Base-by-base conservation (phyloP, 2,113 vertebrate species). In the Otis tarda region DNA sequence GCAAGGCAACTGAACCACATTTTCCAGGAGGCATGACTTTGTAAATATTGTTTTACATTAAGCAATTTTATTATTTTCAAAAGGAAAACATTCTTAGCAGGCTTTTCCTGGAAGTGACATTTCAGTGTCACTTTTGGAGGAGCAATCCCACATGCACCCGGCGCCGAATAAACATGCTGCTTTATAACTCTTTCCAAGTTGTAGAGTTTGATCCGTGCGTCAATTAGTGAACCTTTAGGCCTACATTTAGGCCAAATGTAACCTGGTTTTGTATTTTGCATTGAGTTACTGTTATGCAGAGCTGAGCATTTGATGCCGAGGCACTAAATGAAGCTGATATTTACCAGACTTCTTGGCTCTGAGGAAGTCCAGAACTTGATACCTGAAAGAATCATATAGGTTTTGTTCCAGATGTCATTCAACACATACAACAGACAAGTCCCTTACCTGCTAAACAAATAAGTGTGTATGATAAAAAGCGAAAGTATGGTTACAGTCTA, bases 191-290 rank as follows among this genome's bases (percentile, higher is more conserved):
- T 43, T 43, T 43, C 41, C 41, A 6, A 43, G 41, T 43, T 14
- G 41, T 43, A 43, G 41, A 43, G 41, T 43, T 43, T 43, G 6
- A 43, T 43, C 41, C 14, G 6, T 6, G 6, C 6, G 41, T 43
- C 41, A 43, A 43, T 17, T 16, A 43, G 4, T 41, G 30, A 87
- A 67, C 9, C 1, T 63, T 47, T 61, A 61, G 43, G 56, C n/a
- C n/a, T n/a, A n/a, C n/a, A n/a, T n/a, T n/a, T n/a, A 55, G 27
- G 28, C 2, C 0, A 1, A 23, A 9, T 64, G 37, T 41, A 45
- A 49, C 4, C 9, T 12, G 12, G 12, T 65, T 81, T 65, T 41
- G 7, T 80, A 25, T 31, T 55, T 17, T 55, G 5, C 49, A 52
- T 10, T 85, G 17, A 31, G 27, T 75, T 84, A 53, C 10, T 59